Percentiles rank a stretch among this genome's conserved stretches.
These are phyloP conservation scores for Cyaniris semiargus DNA, from an alignment of 2,888 invertebrate genomes.

Conservation along the genomic window DNA sequence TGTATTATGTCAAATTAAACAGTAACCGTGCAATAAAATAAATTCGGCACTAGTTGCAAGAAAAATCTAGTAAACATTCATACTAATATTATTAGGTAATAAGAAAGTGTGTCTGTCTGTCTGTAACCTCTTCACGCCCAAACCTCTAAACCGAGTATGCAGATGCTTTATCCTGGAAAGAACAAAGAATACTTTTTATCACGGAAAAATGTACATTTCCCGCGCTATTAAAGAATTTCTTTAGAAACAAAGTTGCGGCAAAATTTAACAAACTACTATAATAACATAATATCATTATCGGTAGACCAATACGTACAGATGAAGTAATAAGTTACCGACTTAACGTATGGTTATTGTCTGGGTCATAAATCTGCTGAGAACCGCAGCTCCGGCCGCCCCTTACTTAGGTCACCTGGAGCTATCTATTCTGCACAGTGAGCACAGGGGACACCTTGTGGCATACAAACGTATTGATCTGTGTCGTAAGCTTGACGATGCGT, in stretches of 20 bases:
- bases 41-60: too few relatives aligned
- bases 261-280: background rate
- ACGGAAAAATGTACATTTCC: too few relatives aligned
- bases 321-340: slow-evolving; percentile 1
- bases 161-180: too few relatives aligned
- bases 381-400: slow-evolving; percentile 15
- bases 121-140: too few relatives aligned
- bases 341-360: slow-evolving; percentile 23
- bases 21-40: too few relatives aligned
- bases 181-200: too few relatives aligned
- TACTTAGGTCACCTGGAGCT: slow-evolving; percentile 15
- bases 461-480: slow-evolving; percentile 3
- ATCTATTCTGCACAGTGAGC: slow-evolving; percentile 12
- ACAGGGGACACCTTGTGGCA: slow-evolving; percentile 23
- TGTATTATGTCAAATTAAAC: too few relatives aligned
- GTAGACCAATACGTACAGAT: slow-evolving; percentile 1
- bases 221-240: too few relatives aligned
- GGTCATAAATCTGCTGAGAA: slow-evolving; percentile 24
- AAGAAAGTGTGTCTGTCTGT: too few relatives aligned
- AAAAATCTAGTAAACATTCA: background rate
- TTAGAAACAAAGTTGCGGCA: background rate
- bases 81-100: too few relatives aligned
- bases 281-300: background rate
- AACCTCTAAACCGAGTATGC: too few relatives aligned
- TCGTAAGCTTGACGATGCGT: background rate